Percentiles rank a stretch among this genome's conserved stretches.
phyloP scores from a whole-genome alignment of 2,113 vertebrate species.

The Macheiramphus alcinus region DNA sequence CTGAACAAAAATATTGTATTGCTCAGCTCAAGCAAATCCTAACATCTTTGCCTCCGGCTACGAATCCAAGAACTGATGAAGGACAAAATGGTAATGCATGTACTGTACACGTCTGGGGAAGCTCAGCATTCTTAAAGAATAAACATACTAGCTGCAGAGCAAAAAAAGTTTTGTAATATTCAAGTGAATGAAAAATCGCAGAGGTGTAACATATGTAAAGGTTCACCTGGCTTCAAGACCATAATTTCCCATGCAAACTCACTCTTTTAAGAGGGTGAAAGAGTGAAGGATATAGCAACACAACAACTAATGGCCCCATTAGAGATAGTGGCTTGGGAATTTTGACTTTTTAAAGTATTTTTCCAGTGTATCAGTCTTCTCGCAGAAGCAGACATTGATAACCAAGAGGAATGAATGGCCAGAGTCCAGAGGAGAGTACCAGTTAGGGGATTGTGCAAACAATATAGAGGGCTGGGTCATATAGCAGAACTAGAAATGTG shows the following conservation, averaged over 20 bases:
- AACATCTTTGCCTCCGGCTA: slow-evolving; percentile 65
- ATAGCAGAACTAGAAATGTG: neutral
- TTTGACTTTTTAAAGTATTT: slow-evolving; percentile 11
- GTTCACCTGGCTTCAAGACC: neutral
- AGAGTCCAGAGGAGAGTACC: neutral
- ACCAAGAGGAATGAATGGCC: neutral
- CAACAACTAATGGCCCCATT: neutral
- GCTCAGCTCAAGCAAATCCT: slow-evolving; percentile 73
- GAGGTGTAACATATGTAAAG: neutral
- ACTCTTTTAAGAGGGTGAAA: neutral
- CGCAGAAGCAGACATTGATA: neutral
- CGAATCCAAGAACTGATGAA: slow-evolving; percentile 57
- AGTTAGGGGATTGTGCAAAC: neutral
- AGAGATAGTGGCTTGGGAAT: neutral
- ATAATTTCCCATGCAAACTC: neutral
- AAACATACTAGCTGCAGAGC: neutral
- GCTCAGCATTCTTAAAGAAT: neutral
- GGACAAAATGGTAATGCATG: slow-evolving; percentile 36
- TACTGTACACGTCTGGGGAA: neutral
- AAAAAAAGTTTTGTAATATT: neutral
- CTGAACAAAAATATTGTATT: slow-evolving; percentile 71
- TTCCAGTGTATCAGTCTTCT: neutral
- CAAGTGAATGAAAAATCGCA: neutral
- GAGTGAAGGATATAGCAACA: neutral
- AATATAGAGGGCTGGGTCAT: neutral